Evolutionary conservation across 2,888 invertebrate species (phyloP).

Genomic region (Smittia aterrima): DNA sequence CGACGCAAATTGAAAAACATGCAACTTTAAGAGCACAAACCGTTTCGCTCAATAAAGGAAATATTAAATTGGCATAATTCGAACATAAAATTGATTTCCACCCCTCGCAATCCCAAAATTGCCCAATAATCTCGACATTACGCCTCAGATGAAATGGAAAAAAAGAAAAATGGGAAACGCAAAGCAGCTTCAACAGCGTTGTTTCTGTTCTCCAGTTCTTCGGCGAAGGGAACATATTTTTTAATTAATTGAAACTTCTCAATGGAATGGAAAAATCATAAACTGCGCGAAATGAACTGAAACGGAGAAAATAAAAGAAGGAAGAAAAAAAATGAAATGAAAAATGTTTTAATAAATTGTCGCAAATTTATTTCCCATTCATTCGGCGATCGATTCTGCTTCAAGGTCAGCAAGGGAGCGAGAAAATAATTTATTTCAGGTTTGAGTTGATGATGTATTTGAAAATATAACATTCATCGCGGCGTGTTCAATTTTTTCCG

Average conservation of each 20-base stretch:
- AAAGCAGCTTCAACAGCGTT: background rate
- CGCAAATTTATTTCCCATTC: conserved; percentile 23
- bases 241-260: conserved; percentile 24
- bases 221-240: conserved; percentile 13
- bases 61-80: too few species aligned
- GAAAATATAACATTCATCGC: background rate
- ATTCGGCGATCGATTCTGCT: background rate
- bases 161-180: background rate
- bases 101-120: background rate
- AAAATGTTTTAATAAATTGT: conserved; percentile 29
- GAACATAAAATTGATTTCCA: background rate
- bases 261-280: conserved; percentile 31
- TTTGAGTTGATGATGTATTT: conserved; percentile 25
- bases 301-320: background rate
- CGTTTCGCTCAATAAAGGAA: too few species aligned
- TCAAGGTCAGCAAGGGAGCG: background rate
- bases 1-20: too few species aligned
- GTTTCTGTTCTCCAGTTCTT: too few species aligned
- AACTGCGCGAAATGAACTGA: conserved; percentile 22
- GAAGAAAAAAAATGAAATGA: conserved; percentile 5
- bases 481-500: background rate
- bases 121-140: background rate
- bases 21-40: too few species aligned
- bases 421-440: conserved; percentile 18
- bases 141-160: background rate